Conservation (phyloP, 2,797 vertebrate species). For the Sebastiscus albofasciatus region DNA sequence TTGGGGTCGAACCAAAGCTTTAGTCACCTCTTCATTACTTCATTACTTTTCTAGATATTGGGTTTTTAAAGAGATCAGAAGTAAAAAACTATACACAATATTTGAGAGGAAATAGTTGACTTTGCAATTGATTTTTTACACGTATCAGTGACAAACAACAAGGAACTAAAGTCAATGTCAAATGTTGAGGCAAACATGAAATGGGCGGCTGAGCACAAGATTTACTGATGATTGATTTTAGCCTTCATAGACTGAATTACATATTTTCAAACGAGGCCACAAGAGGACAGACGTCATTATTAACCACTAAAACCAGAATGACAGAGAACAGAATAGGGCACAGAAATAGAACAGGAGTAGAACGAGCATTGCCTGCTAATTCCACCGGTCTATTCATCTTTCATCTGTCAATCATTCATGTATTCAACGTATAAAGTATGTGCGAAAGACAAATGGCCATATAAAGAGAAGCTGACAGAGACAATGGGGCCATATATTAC, state of each 20-base stretch:
- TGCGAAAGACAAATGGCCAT: too few species aligned
- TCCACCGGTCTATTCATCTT: too few species aligned
- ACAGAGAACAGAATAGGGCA: background rate
- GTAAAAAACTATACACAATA: background rate
- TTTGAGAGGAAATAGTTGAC: background rate
- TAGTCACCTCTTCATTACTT: background rate
- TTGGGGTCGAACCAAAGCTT: background rate
- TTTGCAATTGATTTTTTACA: background rate
- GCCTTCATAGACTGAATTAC: background rate
- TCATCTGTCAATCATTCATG: too few species aligned
- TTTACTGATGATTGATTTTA: background rate
- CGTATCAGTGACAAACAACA: background rate
- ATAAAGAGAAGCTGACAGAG: too few species aligned
- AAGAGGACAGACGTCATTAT: background rate
- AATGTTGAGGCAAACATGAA: background rate
- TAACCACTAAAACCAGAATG: background rate
- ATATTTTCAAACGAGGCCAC: background rate
- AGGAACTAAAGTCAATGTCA: background rate
- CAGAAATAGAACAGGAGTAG: too few species aligned
- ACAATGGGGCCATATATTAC: too few species aligned
- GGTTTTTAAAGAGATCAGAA: background rate
- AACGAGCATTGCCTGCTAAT: too few species aligned
- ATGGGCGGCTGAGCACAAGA: background rate
- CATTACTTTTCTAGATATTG: background rate
- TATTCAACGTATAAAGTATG: too few species aligned